Base-by-base conservation (phyloP, 2,888 invertebrate species). In the Spisula solida region DNA sequence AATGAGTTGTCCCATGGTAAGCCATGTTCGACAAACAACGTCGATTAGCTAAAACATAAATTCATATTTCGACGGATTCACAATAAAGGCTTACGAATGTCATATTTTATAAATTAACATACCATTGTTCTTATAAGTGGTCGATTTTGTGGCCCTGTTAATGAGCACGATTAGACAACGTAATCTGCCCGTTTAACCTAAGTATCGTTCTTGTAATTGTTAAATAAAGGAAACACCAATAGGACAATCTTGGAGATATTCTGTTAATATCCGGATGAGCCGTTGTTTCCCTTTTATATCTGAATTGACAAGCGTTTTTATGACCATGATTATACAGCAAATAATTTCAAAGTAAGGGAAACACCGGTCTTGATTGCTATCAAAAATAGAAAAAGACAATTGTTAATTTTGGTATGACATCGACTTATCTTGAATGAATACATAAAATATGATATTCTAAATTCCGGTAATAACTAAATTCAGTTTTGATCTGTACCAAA, bases 61-160 rank as follows among this genome's bases (percentile, higher is more conserved):
- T 18, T 31, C 16, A 34, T 18, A 34, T 16, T 31, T 31, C 31
- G 75, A 34, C 31, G 18, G 29, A 31, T 75, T 75, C 34, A 75
- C 34, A 31, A 34, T 31, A 75, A 75, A 75, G 75, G 34, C 31
- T 75, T 34, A 31, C 25, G 5, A 18, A 2, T 75, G 75, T 75
- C 75, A 75, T 75, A 75, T 75, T 75, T 31, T 18, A 25, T 75
- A 75, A 75, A 75, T 75, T 75, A 18, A 31, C 34, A 18, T 34
- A 31, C 31, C 75, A 75, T 75, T 75, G 31, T 75, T 31, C 34
- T 75, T 75, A 34, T 34, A 1, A 75, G 60, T 31, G 75, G 75
- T 75, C 75, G 31, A 14, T 34, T 75, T 75, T 14, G 75, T 75
- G 75, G 31, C 75, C 75, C 75, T 25, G 2, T 75, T 31, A 31